Evolutionary conservation across 2,888 invertebrate genomes (phyloP).

Genomic region (Perdita meconis): DNA sequence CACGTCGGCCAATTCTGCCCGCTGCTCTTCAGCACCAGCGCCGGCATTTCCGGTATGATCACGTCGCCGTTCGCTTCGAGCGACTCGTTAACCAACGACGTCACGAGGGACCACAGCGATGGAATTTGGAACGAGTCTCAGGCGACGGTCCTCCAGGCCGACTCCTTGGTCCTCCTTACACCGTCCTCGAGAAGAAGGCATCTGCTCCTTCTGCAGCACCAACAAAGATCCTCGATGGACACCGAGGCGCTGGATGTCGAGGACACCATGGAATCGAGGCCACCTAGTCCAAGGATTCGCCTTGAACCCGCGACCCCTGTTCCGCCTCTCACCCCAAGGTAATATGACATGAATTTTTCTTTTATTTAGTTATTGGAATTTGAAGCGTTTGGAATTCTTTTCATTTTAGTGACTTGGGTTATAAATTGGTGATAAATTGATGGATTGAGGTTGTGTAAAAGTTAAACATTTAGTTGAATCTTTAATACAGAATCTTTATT

Average conservation of each 20-base stretch:
- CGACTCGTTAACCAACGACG: slow-evolving; percentile 92
- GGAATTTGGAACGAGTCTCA: slow-evolving; percentile 96
- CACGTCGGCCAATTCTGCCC: slow-evolving; percentile 67
- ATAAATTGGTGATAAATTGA: too few relatives aligned
- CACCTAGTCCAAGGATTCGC: slow-evolving; percentile 79
- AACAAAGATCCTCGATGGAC: slow-evolving; percentile 94
- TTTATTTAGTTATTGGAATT: background rate
- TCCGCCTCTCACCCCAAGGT: slow-evolving; percentile 75
- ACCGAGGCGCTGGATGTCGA: slow-evolving; percentile 91
- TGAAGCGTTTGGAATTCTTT: background rate
- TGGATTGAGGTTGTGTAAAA: too few relatives aligned
- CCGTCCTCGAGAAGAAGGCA: slow-evolving; percentile 93
- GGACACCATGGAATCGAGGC: slow-evolving; percentile 79
- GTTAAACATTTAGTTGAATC: too few relatives aligned
- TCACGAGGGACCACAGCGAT: slow-evolving; percentile 92
- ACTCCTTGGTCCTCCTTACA: slow-evolving; percentile 89
- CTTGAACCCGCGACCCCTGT: slow-evolving; percentile 79
- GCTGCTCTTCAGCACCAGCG: slow-evolving; percentile 59
- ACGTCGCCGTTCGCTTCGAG: slow-evolving; percentile 92
- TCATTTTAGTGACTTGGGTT: too few relatives aligned
- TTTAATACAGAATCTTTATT: too few relatives aligned
- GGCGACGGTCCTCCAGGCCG: slow-evolving; percentile 92
- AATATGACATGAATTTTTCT: background rate
- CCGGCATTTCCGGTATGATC: slow-evolving; percentile 79
- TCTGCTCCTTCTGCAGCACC: slow-evolving; percentile 91